Evolutionary conservation across 1,140 invertebrate species (phyloP), one percentile per base, ranked within the genome.

Genomic region (Triops cancriformis): DNA sequence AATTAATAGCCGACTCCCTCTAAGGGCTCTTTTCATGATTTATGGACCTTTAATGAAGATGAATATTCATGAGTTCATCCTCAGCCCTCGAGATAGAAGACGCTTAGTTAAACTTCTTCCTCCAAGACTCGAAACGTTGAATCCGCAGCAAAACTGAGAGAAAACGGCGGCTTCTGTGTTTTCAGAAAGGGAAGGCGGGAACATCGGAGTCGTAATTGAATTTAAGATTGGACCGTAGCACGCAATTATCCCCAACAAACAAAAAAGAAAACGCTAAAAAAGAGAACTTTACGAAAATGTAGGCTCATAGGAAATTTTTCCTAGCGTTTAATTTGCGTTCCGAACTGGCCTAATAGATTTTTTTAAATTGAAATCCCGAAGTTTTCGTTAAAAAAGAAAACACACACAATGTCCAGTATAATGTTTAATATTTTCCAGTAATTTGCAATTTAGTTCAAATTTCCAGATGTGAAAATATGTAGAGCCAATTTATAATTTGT

Each of bases 41-140:
- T 64, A 64, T 64, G 51, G 51, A 64, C 51, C 51, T 64, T 64
- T 64, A 64, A 64, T 64, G 51, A 64, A 64, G 10, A 64, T 64
- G 51, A 64, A 64, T 64, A 64, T 64, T 64, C 51, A 64, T 64
- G 51, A 18, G 51, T n/a, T 6, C 18, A 11, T 11, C 18, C 3
- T 64, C 18, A 23, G 51, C 23, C 51, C 7, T 37, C 31, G 31
- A 23, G 51, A 64, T 64, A 23, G 51, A 64, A 23, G 51, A 23
- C 5, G 51, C 23, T 18, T 23, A 64, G 51, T 64, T 64, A n/a
- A 64, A 64, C 51, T 6, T 64, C 14, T 64, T 64, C 43, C 43
- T 64, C 31, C 31, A 37, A 37, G 31, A 37, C 7, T 2, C 31
- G 31, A 37, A 37, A 37, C 31, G 7, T 7, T 37, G 31, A 37